Conservation (phyloP, 2,797 vertebrate genomes). For the Saxicola maurus region DNA sequence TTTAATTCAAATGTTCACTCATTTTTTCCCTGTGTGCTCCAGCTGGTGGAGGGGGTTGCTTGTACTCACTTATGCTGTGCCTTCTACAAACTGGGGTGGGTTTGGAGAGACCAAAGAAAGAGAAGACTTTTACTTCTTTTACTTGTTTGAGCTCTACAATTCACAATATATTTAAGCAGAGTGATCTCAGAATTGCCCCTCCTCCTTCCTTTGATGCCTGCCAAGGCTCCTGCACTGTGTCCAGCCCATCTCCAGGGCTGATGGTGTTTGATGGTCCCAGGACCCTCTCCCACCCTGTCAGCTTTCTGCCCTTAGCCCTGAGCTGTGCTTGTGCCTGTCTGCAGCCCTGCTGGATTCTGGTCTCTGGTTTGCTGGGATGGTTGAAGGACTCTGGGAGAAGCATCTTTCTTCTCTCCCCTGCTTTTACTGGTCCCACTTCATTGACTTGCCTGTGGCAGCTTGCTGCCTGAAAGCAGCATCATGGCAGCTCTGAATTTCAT, state of each 20-base stretch:
- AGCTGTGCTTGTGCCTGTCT: background rate
- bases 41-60: background rate
- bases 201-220: background rate
- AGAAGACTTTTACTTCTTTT: background rate
- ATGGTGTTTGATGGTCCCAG: background rate
- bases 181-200: background rate
- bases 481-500: background rate
- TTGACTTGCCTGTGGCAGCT: background rate
- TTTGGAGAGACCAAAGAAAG: background rate
- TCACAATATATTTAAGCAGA: background rate
- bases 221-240: background rate
- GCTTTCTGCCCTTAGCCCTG: background rate
- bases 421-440: background rate
- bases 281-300: background rate
- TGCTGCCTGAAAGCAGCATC: background rate
- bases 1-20: background rate
- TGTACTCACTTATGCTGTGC: background rate
- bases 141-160: background rate
- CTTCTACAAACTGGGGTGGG: background rate
- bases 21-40: background rate
- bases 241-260: background rate
- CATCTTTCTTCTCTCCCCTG: fast-evolving
- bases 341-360: background rate
- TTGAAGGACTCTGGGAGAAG: background rate
- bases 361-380: background rate